Percentiles rank a stretch among this genome's conserved stretches.
These are phyloP conservation scores for Chelidonichthys spinosus DNA, from an alignment of 2,797 vertebrate genomes.

Conservation along the genomic window DNA sequence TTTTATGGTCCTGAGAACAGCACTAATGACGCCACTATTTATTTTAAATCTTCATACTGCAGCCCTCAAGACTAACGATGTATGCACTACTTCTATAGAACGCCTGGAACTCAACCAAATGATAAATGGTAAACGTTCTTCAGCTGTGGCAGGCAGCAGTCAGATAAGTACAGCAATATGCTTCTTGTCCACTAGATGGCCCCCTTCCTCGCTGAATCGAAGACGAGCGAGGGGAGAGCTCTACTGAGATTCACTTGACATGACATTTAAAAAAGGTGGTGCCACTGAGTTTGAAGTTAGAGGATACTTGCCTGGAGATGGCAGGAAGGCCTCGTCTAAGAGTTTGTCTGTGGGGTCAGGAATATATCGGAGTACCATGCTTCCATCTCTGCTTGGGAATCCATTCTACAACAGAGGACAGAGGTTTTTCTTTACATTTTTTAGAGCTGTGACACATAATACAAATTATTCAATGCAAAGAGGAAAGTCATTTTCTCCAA, in stretches of 20 bases:
- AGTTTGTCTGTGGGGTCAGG: constrained; percentile 93
- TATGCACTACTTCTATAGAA: not conserved
- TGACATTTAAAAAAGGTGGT: not conserved
- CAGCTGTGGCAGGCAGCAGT: not conserved
- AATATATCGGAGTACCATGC: constrained; percentile 92
- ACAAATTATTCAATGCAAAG: constrained; percentile 8
- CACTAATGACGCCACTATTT: not conserved
- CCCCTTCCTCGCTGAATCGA: constrained; percentile 32
- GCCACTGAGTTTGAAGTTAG: constrained; percentile 1
- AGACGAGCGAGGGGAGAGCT: not conserved
- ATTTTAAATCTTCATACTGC: not conserved
- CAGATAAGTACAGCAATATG: not conserved
- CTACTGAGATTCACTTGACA: constrained; percentile 7
- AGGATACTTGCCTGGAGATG: constrained; percentile 87
- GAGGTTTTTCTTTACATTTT: not conserved
- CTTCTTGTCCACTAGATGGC: constrained; percentile 69
- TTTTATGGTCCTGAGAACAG: not conserved
- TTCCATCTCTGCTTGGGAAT: constrained; percentile 89
- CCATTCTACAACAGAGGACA: constrained; percentile 79
- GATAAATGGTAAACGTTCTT: not conserved
- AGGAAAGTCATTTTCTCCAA: not conserved
- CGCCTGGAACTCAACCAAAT: constrained; percentile 1
- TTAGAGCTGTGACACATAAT: not conserved
- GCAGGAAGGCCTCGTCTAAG: constrained; percentile 89
- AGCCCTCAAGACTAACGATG: not conserved